Evolutionary conservation across 2,888 invertebrate species (phyloP).

Genomic region (Bedellia somnulentella): DNA sequence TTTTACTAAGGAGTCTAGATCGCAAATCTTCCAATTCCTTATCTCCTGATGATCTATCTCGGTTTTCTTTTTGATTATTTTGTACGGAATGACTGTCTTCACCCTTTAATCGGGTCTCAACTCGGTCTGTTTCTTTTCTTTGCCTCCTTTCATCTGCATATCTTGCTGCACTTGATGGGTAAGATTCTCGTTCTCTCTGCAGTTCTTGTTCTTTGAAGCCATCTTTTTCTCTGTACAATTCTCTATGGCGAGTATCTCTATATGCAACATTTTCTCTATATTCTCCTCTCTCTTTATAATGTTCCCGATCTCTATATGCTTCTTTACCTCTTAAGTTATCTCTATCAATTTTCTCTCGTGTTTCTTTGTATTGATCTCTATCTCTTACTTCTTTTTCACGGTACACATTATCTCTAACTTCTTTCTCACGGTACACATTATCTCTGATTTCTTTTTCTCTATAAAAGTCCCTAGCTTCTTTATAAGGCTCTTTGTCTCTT

Average conservation of each 20-base stretch:
- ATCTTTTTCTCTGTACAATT: conserved; percentile 25
- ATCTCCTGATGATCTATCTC: conserved; percentile 50
- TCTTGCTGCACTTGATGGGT: conserved; percentile 31
- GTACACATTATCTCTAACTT: conserved; percentile 23
- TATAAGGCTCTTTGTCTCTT: conserved; percentile 15
- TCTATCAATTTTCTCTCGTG: conserved; percentile 15
- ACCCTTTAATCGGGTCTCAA: conserved; percentile 38
- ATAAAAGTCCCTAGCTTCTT: too few relatives aligned
- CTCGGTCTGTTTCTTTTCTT: conserved; percentile 30
- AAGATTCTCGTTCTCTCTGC: conserved; percentile 20
- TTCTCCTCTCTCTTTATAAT: conserved; percentile 26
- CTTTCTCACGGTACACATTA: conserved; percentile 12
- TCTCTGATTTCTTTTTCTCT: conserved; percentile 25
- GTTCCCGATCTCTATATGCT: conserved; percentile 26
- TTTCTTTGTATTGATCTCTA: conserved; percentile 19
- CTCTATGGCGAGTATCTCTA: conserved; percentile 18
- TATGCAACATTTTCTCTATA: conserved; percentile 13
- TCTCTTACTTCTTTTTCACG: conserved; percentile 25
- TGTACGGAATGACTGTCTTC: conserved; percentile 20
- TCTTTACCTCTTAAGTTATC: conserved; percentile 24
- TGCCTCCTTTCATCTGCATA: conserved; percentile 39
- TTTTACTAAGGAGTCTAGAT: conserved; percentile 70
- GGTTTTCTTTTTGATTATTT: conserved; percentile 50
- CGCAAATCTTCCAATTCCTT: conserved; percentile 75
- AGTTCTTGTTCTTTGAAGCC: conserved; percentile 26